Conservation (phyloP, 1,140 invertebrate genomes). For the Tetranychus urticae region DNA sequence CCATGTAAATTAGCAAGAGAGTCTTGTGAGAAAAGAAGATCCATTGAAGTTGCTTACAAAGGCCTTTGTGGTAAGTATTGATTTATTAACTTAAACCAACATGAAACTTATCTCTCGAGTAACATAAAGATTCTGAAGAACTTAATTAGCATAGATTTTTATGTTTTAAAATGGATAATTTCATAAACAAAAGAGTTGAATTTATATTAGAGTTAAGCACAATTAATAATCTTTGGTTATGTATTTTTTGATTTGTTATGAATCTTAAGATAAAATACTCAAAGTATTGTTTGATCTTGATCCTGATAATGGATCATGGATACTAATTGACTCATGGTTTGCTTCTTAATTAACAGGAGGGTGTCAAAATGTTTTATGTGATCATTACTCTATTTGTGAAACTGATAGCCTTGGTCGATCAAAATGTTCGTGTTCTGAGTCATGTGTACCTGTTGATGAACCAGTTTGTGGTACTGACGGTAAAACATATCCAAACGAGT, state of each 20-base stretch:
- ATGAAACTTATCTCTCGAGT: not conserved
- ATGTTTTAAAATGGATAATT: constrained; percentile 47
- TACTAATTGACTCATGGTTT: too few species aligned
- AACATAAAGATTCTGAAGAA: constrained; percentile 12
- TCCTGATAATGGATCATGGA: too few species aligned
- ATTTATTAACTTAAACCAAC: not conserved
- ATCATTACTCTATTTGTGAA: constrained; percentile 56
- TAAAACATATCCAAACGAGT: constrained; percentile 43
- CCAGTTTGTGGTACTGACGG: constrained; percentile 39
- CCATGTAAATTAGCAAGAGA: constrained; percentile 54
- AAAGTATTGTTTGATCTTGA: constrained; percentile 23
- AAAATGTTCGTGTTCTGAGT: constrained; percentile 49
- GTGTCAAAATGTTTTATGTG: constrained; percentile 50
- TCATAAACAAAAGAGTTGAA: constrained; percentile 21
- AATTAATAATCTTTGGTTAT: not conserved
- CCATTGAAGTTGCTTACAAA: constrained; percentile 47
- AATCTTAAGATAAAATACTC: constrained; percentile 24
- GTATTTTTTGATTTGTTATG: constrained; percentile 50
- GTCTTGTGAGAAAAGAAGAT: constrained; percentile 42
- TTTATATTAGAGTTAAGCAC: constrained; percentile 36
- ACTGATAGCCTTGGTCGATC: constrained; percentile 35
- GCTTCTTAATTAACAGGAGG: constrained; percentile 32
- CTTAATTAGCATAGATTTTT: constrained; percentile 28
- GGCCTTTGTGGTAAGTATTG: constrained; percentile 57
- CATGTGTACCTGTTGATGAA: constrained; percentile 39